Evolutionary conservation across 2,888 invertebrate species (phyloP), one percentile per base, ranked within the genome.

Genomic region (Apamea anceps): DNA sequence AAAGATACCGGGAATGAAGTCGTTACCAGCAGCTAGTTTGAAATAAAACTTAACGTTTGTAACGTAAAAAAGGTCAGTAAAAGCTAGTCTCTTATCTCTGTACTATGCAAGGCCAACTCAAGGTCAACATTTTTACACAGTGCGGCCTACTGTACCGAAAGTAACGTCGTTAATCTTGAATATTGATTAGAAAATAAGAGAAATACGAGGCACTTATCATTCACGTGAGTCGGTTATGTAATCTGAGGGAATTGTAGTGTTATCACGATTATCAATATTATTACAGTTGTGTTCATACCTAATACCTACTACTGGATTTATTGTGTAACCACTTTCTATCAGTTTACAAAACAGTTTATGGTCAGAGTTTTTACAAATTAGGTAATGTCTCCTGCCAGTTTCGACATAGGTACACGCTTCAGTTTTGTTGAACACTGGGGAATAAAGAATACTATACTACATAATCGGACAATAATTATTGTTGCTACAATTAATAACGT

Each of bases 171-270:
- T 62, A 48, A 77, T 77, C 54, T 60, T 77, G n/a, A 12, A 18
- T 32, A 48, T 74, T 68, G 67, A 42, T 48, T 62, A 32, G 6
- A 63, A 45, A 80, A 42, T 54, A 28, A 32, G 42, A 73, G 67
- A 65, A 68, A 70, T n/a, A 10, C 12, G 5, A 68, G 37, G 1
- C 12, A 28, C 48, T 71, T 65, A 70, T n/a, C 63, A n/a, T 12
- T 57, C 48, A 77, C 37, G n/a, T 45, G 28, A 42, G 15, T 21
- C 21, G 2, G 51, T 65, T 48, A 18, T 28, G 45, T 81, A 68
- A 82, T 77, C 51, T 57, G 25, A 72, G 45, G 25, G 18, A 68
- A 63, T 84, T 57, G 37, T 45, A 60, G n/a, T 66, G 37, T 57
- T 82, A 84, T 78, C 72, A 12, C 15, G 12, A 42, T 68, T 45